A percentile compares a stretch with the other conserved stretches of the same genome.
Evolutionary conservation across 2,888 invertebrate genomes (phyloP).

Genomic region (Eilema caniola): DNA sequence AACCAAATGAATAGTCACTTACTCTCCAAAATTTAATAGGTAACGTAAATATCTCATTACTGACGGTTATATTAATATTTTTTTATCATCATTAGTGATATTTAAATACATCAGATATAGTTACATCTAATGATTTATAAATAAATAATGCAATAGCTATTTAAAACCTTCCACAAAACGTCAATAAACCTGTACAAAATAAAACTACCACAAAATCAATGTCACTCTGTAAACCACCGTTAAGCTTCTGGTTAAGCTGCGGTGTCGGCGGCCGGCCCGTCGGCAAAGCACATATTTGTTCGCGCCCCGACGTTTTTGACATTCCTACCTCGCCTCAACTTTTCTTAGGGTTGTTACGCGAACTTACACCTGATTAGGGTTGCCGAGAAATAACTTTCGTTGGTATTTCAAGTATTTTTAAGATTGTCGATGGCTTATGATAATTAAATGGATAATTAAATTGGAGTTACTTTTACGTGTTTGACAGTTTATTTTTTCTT

Average conservation of each 20-base stretch:
- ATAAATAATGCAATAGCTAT: background rate
- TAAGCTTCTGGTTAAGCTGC: conserved; percentile 40
- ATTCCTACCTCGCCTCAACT: conserved; percentile 78
- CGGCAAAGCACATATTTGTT: conserved; percentile 84
- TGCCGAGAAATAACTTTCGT: conserved; percentile 19
- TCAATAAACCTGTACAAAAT: conserved; percentile 5
- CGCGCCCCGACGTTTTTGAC: conserved; percentile 82
- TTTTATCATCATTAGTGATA: too few relatives aligned
- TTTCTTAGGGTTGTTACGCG: conserved; percentile 80
- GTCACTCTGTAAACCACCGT: conserved; percentile 41
- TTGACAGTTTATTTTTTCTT: too few relatives aligned
- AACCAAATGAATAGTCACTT: too few relatives aligned
- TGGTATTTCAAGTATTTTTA: conserved; percentile 10
- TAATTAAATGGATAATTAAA: too few relatives aligned
- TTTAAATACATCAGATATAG: too few relatives aligned
- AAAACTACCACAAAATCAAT: conserved; percentile 29
- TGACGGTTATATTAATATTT: too few relatives aligned
- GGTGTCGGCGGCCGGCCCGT: conserved; percentile 55
- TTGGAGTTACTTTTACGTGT: background rate
- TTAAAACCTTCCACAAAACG: background rate
- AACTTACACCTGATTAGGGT: conserved; percentile 55
- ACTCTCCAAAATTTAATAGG: too few relatives aligned
- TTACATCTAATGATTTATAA: background rate
- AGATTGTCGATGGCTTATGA: conserved; percentile 9
- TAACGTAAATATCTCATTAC: too few relatives aligned